Percentiles rank a stretch among this genome's conserved stretches.
Conservation (phyloP, 2,888 invertebrate species). For the Oscheius sp. region DNA sequence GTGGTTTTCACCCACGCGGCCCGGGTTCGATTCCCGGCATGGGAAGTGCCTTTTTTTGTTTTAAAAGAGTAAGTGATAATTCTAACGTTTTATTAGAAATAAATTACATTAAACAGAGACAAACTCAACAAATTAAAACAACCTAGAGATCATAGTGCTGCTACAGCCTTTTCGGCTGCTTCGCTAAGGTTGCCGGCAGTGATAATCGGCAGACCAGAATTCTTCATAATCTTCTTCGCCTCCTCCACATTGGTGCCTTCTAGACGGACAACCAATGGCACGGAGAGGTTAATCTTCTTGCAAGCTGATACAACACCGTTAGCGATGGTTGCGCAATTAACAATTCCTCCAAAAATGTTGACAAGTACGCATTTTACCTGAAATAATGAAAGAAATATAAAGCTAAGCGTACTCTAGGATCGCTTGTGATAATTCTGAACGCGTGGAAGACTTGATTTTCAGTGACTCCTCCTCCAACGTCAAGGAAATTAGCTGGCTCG, state of each 20-base stretch:
- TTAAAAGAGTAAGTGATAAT: too few relatives aligned
- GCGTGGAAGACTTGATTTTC: slow-evolving; percentile 88
- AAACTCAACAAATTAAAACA: background rate
- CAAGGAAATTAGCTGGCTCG: slow-evolving; percentile 95
- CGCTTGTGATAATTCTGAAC: slow-evolving; percentile 84
- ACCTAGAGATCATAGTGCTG: slow-evolving; percentile 7
- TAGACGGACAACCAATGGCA: slow-evolving; percentile 76
- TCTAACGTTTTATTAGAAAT: background rate
- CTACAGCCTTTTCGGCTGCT: slow-evolving; percentile 88
- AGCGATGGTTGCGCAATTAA: slow-evolving; percentile 95
- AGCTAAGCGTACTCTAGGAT: slow-evolving; percentile 71
- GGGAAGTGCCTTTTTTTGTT: too few relatives aligned
- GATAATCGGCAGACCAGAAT: slow-evolving; percentile 84
- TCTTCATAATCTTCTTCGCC: slow-evolving; percentile 83
- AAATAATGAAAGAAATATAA: background rate
- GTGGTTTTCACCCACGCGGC: slow-evolving; percentile 70
- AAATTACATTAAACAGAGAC: background rate
- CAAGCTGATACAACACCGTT: slow-evolving; percentile 91
- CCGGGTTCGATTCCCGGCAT: slow-evolving; percentile 71
- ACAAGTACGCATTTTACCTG: slow-evolving; percentile 91
- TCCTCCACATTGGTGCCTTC: slow-evolving; percentile 81
- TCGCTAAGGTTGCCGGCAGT: slow-evolving; percentile 88
- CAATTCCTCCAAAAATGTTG: slow-evolving; percentile 98
- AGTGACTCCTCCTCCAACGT: slow-evolving; percentile 93
- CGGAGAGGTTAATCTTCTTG: slow-evolving; percentile 80